Percentiles rank a stretch among this genome's conserved stretches.
Evolutionary conservation across 2,113 vertebrate species (phyloP).

Genomic region (Gymnobelideus leadbeateri): DNA sequence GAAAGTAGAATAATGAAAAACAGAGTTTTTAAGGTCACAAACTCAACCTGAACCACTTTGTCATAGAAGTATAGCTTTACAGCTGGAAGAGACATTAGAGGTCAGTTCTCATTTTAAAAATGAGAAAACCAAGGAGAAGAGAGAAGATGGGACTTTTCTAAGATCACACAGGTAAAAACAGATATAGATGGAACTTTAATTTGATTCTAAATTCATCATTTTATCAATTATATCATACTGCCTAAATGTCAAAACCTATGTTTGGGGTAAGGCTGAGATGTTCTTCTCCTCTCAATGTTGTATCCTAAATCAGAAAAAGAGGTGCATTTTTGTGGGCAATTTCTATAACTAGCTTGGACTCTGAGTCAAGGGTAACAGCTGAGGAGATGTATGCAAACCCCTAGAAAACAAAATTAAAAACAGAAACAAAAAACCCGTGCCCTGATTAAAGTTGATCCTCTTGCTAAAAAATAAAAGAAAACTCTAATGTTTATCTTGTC

Average conservation of each 20-base stretch:
- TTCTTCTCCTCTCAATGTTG: not conserved
- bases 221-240: not conserved
- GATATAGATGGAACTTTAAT: not conserved
- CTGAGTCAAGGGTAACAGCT: not conserved
- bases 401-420: not conserved
- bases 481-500: not conserved
- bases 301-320: not conserved
- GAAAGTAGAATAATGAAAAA: slow-evolving; percentile 21
- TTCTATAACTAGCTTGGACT: not conserved
- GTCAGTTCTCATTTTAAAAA: not conserved
- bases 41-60: not conserved
- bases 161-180: not conserved
- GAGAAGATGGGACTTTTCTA: not conserved
- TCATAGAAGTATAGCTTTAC: not conserved
- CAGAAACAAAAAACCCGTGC: not conserved
- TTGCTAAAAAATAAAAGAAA: slow-evolving; percentile 16
- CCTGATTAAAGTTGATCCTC: not conserved
- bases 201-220: not conserved
- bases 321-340: not conserved
- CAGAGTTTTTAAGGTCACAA: not conserved
- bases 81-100: not conserved
- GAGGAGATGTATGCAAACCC: not conserved
- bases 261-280: not conserved
- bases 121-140: not conserved
- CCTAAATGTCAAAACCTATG: not conserved